Percentiles rank a stretch among this genome's conserved stretches.
These are phyloP conservation scores for Hemicordylus capensis DNA, from an alignment of 2,113 vertebrate species.

Conservation along the genomic window DNA sequence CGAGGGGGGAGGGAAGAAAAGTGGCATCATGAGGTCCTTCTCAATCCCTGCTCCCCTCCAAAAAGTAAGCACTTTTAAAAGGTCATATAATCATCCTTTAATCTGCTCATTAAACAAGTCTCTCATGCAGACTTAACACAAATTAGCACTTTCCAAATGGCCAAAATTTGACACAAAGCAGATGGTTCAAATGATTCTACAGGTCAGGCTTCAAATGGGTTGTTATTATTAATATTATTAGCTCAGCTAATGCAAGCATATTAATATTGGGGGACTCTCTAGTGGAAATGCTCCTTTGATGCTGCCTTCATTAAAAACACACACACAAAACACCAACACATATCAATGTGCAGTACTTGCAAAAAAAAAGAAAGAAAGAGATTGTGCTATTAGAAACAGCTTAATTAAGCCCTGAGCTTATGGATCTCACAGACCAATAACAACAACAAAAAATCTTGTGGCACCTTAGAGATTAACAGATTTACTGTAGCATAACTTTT, in stretches of 20 bases:
- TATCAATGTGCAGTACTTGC: not conserved
- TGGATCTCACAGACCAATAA: not conserved
- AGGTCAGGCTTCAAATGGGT: constrained; percentile 61
- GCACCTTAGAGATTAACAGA: too few relatives aligned
- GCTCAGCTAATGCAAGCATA: constrained; percentile 59
- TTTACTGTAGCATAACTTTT: too few relatives aligned
- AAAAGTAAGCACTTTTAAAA: constrained; percentile 60
- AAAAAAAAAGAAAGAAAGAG: too few relatives aligned
- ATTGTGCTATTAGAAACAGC: constrained; percentile 1
- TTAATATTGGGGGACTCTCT: constrained; percentile 55
- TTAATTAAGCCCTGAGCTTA: not conserved
- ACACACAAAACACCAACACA: constrained; percentile 32
- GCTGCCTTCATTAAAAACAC: constrained; percentile 29
- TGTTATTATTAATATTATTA: constrained; percentile 60
- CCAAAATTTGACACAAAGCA: constrained; percentile 73
- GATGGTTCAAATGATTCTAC: constrained; percentile 71
- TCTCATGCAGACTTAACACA: constrained; percentile 83
- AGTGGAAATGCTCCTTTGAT: constrained; percentile 43
- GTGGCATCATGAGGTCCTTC: constrained; percentile 65
- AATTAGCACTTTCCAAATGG: constrained; percentile 80
- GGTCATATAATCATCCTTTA: constrained; percentile 78
- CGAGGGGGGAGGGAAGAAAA: constrained; percentile 16
- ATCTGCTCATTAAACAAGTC: constrained; percentile 85
- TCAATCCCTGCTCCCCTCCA: constrained; percentile 30
- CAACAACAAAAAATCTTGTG: too few relatives aligned